Conservation (phyloP, 2,113 vertebrate species). For the Podarcis cretensis region DNA sequence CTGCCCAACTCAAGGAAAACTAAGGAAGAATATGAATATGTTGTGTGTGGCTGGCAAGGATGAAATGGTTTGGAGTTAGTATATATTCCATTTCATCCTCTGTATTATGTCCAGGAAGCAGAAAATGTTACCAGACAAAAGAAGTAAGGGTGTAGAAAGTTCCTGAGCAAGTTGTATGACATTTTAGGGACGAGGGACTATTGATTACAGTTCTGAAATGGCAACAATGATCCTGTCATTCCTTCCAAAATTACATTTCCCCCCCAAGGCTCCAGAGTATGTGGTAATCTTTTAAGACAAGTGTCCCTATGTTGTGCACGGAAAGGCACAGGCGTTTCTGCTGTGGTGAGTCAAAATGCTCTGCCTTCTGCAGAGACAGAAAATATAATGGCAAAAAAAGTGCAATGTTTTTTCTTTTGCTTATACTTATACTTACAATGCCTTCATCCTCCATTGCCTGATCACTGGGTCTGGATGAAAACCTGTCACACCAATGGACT, state of each 20-base stretch:
- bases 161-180: conserved; percentile 6
- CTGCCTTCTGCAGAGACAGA: conserved; percentile 45
- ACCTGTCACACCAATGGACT: no score
- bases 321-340: not conserved
- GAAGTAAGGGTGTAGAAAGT: not conserved
- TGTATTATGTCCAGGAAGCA: conserved; percentile 30
- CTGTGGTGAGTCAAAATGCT: conserved; percentile 30
- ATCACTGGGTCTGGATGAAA: not conserved
- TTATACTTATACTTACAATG: not conserved
- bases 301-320: not conserved
- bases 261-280: not conserved
- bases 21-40: conserved; percentile 34
- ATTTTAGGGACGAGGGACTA: conserved; percentile 9
- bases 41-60: conserved; percentile 24
- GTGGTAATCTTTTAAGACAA: not conserved
- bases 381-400: conserved; percentile 39
- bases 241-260: not conserved
- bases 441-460: not conserved
- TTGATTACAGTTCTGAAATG: conserved; percentile 10
- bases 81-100: conserved; percentile 19
- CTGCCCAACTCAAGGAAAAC: conserved; percentile 17
- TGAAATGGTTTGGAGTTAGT: not conserved
- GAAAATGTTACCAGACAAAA: conserved; percentile 17
- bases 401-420: not conserved
- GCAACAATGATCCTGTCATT: not conserved